Conservation (phyloP, 2,797 vertebrate genomes). For the Enteromius argenteus region DNA sequence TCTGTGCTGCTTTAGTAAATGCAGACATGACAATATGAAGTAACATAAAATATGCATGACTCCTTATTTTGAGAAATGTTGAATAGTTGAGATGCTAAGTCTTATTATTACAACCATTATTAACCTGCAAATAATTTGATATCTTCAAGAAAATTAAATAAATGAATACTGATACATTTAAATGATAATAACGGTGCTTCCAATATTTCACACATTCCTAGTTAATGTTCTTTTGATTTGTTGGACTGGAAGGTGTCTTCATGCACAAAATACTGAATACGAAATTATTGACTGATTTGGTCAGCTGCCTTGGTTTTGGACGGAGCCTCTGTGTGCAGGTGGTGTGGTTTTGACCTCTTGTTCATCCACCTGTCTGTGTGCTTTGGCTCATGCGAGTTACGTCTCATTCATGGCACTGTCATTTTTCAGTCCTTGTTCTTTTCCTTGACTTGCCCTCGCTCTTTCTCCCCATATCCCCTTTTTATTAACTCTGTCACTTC, state of each 20-base stretch:
- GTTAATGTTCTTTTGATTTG: background rate
- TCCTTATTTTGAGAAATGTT: background rate
- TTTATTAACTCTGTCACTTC: constrained; percentile 71
- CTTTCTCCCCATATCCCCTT: constrained; percentile 63
- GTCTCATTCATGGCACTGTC: constrained; percentile 47
- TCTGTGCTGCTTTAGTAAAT: background rate
- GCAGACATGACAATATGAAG: background rate
- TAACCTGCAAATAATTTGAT: background rate
- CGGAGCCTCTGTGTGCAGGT: constrained; percentile 5
- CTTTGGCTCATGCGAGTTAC: constrained; percentile 23
- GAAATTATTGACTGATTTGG: constrained; percentile 1
- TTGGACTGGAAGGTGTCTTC: background rate
- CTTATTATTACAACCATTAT: background rate
- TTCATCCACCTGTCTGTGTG: constrained; percentile 30
- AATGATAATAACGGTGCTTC: background rate
- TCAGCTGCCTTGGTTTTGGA: constrained; percentile 4
- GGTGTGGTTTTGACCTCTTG: constrained; percentile 35
- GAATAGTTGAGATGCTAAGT: background rate
- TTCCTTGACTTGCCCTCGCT: constrained; percentile 63
- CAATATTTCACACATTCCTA: background rate
- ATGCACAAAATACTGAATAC: background rate
- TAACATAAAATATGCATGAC: background rate
- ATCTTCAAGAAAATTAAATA: background rate
- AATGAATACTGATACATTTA: background rate
- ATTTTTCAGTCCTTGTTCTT: constrained; percentile 29